Evolutionary conservation across 1,140 invertebrate genomes (phyloP), one percentile per base, ranked within the genome.

Genomic region (Papilio helenus): DNA sequence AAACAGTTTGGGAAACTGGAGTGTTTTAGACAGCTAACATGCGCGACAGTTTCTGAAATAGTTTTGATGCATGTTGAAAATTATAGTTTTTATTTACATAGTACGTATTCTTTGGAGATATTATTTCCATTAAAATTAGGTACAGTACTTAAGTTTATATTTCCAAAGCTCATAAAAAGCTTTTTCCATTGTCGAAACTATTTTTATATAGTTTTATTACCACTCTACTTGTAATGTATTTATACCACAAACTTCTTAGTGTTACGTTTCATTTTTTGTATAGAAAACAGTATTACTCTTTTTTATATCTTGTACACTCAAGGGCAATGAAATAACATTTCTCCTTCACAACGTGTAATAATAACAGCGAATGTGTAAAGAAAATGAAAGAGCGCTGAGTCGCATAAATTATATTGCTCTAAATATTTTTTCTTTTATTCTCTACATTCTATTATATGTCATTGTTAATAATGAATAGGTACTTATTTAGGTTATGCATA

Each of bases 291-390:
- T 58, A 34, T 76, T 49, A 29, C 58, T 76, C 8, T 51, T 18
- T 58, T 58, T 68, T 34, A 29, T 68, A 7, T 68, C 26, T 29
- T 68, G 26, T 68, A 68, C 26, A 68, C 61, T 68, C 61, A 68
- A 68, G 61, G 26, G 26, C 61, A 68, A 68, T 18, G 61, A 68
- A 68, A 68, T 68, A 29, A 68, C 26, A 68, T 68, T 68, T 29
- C 26, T 68, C 20, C 61, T 68, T 68, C 29, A 68, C 61, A 68
- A 68, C 61, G 61, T 68, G 61, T 34, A 68, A 68, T 68, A 61
- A 61, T 61, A 61, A 61, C 58, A 68, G 5, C 61, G 61, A 68
- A 68, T 29, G 61, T 29, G 26, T 68, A 16, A 68, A 68, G 61
- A 68, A 68, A 68, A 68, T 68, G 61, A 68, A 34, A 68, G 26